phyloP scores from a whole-genome alignment of 2,113 vertebrate species.

The Heptranchias perlo region DNA sequence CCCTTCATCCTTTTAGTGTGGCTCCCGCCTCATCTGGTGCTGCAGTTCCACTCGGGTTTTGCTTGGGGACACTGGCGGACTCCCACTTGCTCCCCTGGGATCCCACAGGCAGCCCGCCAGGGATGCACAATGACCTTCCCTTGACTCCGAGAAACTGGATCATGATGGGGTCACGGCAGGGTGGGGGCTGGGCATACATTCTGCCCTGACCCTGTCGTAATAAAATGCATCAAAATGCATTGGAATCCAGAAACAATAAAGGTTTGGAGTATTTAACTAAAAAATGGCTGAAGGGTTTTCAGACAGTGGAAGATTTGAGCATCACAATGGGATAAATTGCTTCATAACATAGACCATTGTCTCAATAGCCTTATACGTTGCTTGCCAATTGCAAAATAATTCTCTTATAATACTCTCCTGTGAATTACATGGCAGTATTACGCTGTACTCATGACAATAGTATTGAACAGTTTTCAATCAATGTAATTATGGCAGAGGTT shows the following conservation, averaged over 20 bases:
- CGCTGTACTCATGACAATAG: background rate
- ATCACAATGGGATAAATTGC: conserved; percentile 22
- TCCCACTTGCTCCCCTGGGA: background rate
- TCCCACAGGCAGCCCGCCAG: background rate
- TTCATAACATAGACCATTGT: conserved; percentile 2
- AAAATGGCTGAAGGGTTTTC: background rate
- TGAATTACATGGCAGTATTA: background rate
- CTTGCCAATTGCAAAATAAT: conserved; percentile 19
- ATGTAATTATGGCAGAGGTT: background rate
- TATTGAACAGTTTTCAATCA: background rate
- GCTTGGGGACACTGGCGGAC: background rate
- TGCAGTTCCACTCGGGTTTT: background rate
- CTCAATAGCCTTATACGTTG: background rate
- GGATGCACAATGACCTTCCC: background rate
- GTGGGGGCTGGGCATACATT: background rate
- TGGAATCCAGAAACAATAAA: background rate
- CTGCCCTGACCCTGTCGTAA: background rate
- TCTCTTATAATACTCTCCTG: background rate
- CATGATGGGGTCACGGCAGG: background rate
- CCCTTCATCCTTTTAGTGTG: background rate
- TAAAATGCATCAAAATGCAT: background rate
- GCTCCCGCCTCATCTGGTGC: background rate
- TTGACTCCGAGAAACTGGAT: background rate
- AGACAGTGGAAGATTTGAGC: background rate
- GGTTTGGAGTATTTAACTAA: background rate